Percentiles rank a stretch among this genome's conserved stretches.
phyloP scores from a whole-genome alignment of 2,113 vertebrate genomes.

The Anarhynchus alexandrinus region DNA sequence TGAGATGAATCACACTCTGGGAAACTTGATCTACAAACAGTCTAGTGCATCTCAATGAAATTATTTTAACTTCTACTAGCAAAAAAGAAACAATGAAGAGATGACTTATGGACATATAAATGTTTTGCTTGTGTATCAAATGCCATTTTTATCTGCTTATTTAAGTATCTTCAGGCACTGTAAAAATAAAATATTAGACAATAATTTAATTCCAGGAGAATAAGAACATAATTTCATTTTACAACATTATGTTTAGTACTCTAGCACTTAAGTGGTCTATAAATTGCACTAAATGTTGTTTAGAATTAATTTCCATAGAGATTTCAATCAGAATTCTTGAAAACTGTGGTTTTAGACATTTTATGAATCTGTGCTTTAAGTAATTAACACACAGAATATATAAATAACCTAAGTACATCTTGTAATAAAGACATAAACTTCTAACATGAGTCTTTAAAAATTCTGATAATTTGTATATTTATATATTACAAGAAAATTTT shows the following conservation, averaged over 20 bases:
- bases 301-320: background rate
- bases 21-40: background rate
- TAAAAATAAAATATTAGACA: background rate
- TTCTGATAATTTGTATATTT: background rate
- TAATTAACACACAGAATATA: background rate
- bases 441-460: background rate
- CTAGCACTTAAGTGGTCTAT: background rate
- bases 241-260: background rate
- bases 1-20: background rate
- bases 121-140: background rate
- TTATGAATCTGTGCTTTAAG: background rate
- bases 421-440: background rate
- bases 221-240: background rate
- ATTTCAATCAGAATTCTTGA: background rate
- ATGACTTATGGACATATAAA: background rate
- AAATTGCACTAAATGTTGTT: background rate
- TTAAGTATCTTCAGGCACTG: background rate
- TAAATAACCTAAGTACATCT: background rate
- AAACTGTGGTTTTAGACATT: background rate
- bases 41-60: background rate
- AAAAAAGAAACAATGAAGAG: background rate
- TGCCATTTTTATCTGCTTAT: background rate
- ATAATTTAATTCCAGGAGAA: background rate
- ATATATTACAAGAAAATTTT: background rate
- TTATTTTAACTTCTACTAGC: background rate